Conservation (phyloP, 2,113 vertebrate species). For the Zapornia atra region DNA sequence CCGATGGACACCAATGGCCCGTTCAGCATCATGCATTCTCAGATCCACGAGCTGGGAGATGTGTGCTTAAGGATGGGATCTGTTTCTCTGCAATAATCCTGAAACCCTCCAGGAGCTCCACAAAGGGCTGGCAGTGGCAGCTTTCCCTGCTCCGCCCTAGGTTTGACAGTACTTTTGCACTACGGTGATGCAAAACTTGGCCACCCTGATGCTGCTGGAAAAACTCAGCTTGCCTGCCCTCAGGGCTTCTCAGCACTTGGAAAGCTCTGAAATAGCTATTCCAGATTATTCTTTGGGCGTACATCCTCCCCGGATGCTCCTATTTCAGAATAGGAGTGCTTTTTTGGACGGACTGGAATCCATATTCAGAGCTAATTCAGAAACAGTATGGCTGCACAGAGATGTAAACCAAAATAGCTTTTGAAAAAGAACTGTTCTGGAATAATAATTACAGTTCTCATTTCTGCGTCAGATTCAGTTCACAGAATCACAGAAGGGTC, state of each 20-base stretch:
- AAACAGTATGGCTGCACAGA: not conserved
- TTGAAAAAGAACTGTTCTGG: not conserved
- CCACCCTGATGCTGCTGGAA: constrained; percentile 19
- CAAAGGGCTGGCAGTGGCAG: not conserved
- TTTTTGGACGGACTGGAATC: not conserved
- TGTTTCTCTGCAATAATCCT: not conserved
- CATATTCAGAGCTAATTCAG: constrained; percentile 9
- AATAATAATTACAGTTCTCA: not conserved
- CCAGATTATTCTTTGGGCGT: not conserved
- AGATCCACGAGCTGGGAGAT: not conserved
- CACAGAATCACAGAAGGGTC: too few relatives aligned
- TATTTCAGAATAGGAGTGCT: not conserved
- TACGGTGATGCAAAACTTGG: not conserved
- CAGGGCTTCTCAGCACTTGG: not conserved
- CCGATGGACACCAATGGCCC: fast-evolving
- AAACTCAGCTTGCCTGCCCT: not conserved
- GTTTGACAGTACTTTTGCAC: not conserved
- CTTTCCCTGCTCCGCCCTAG: not conserved
- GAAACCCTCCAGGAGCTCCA: not conserved
- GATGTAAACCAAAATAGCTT: not conserved
- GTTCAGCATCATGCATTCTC: not conserved
- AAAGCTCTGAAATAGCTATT: constrained; percentile 33
- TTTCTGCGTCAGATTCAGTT: not conserved
- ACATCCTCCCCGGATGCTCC: not conserved
- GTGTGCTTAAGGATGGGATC: not conserved